A percentile compares a stretch with the other conserved stretches of the same genome.
Evolutionary conservation across 2,113 vertebrate genomes (phyloP).

Genomic region (Catharus bicknelli): DNA sequence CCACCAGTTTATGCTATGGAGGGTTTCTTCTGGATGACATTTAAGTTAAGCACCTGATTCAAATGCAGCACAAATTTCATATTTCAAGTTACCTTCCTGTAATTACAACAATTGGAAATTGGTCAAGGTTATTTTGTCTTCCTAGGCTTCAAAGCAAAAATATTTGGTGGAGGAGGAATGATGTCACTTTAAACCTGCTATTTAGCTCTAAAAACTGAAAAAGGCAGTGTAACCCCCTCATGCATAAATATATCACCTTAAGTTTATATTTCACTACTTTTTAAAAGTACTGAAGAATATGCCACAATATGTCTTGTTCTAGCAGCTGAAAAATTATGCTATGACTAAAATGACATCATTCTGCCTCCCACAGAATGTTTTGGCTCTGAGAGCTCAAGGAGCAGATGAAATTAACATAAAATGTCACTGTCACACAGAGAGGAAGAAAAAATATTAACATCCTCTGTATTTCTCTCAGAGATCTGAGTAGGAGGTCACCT

Average conservation of each 20-base stretch:
- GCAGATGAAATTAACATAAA: conserved; percentile 78
- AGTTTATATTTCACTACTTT: conserved; percentile 75
- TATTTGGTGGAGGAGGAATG: conserved; percentile 42
- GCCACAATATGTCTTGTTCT: conserved; percentile 81
- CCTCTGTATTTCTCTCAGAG: conserved; percentile 54
- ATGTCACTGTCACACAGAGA: conserved; percentile 70
- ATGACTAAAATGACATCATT: conserved; percentile 80
- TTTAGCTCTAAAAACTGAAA: conserved; percentile 60
- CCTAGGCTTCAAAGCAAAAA: conserved; percentile 31
- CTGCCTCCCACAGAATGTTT: conserved; percentile 76
- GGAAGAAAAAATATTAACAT: conserved; percentile 73
- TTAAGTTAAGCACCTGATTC: conserved; percentile 5
- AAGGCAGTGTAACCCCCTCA: conserved; percentile 66
- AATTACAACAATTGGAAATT: neutral
- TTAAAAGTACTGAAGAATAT: conserved; percentile 76
- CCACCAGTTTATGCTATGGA: neutral
- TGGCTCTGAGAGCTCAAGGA: conserved; percentile 71
- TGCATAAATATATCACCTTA: conserved; percentile 72
- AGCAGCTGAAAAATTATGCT: conserved; percentile 77
- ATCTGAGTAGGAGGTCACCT: conserved; percentile 64
- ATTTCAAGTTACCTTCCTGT: neutral
- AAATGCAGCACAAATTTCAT: neutral
- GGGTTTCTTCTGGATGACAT: neutral
- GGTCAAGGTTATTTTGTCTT: conserved; percentile 2
- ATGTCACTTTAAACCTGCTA: conserved; percentile 53